These are phyloP conservation scores for Epinephelus lanceolatus DNA, from an alignment of 2,113 vertebrate species.

Conservation along the genomic window DNA sequence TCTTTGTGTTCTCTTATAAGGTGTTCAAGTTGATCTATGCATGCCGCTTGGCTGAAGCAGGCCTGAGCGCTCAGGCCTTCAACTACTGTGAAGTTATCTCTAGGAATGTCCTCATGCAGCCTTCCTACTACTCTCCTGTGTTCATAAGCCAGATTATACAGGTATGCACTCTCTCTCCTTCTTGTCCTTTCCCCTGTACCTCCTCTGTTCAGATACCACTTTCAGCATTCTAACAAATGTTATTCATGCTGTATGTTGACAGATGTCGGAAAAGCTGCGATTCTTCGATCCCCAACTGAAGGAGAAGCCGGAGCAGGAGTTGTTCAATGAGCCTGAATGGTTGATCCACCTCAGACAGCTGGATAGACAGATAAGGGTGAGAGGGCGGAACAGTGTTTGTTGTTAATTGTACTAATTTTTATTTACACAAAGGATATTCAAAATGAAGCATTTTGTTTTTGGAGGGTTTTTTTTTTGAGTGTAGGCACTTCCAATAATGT, in stretches of 20 bases:
- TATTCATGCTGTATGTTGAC: conserved; percentile 16
- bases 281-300: conserved; percentile 97
- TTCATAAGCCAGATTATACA: conserved; percentile 92
- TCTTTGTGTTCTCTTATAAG: conserved; percentile 72
- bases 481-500: neutral
- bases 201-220: neutral
- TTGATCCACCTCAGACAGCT: conserved; percentile 87
- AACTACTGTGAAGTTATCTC: conserved; percentile 98
- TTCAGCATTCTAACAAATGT: neutral
- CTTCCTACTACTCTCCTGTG: conserved; percentile 87
- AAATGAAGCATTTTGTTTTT: neutral
- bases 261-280: conserved; percentile 92
- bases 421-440: neutral
- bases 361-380: conserved; percentile 91
- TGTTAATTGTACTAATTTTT: neutral
- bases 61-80: conserved; percentile 94
- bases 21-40: conserved; percentile 98
- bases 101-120: conserved; percentile 87
- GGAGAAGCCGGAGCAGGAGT: conserved; percentile 95
- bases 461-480: neutral
- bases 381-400: neutral
- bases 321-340: conserved; percentile 91
- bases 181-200: neutral
- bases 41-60: conserved; percentile 93
- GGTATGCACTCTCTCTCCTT: conserved; percentile 75